Base-by-base conservation (phyloP, 23 tunicate species). In the Oikopleura vanhoeffeni region DNA sequence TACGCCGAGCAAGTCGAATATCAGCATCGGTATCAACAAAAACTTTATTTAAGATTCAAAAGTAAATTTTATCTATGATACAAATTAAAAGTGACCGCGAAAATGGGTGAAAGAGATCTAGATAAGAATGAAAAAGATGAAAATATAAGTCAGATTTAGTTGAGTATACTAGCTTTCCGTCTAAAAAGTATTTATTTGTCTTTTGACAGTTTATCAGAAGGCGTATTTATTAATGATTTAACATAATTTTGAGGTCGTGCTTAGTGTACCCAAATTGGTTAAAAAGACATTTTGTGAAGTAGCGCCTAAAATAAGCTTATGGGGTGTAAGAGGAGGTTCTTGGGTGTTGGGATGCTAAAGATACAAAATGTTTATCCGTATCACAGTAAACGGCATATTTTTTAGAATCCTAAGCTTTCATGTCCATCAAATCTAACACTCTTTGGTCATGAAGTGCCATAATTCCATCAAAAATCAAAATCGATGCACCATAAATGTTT, bases 11-110 rank as follows among this genome's bases (percentile, higher is more conserved):
- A 1, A 95, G 83, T 85, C 99, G 85, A 58, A 89, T 92, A 86
- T 95, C 99, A 0, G 96, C 87, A 76, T 95, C 99, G 0, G 99
- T 88, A 67, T 95, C 96, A 60, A 95, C 99, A 83, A 95, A 95
- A 39, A 95, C 88, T 88, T 90, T 95, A 96, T 90, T 90, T 3
- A 2, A 3, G 79, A 71, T 18, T 71, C 24, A 24, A 32, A 18
- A 13, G 34, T 38, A 49, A 18, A 18, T 8, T 18, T 49, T 49
- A 8, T 8, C 60, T 49, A 18, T 49, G 27, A 30, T 71, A 38
- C 38, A 71, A 71, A 18, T 2, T 71, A 2, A 71, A 71, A 71
- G 32, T 71, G 34, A 24, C 60, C 39, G 24, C n/a, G n/a, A n/a
- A n/a, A n/a, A n/a, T n/a, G 71, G n/a, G 30, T 57, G 71, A 57